A percentile compares a stretch with the other conserved stretches of the same genome.
These are phyloP conservation scores for Eupithecia subfuscata DNA, from an alignment of 2,888 invertebrate species.

Conservation along the genomic window DNA sequence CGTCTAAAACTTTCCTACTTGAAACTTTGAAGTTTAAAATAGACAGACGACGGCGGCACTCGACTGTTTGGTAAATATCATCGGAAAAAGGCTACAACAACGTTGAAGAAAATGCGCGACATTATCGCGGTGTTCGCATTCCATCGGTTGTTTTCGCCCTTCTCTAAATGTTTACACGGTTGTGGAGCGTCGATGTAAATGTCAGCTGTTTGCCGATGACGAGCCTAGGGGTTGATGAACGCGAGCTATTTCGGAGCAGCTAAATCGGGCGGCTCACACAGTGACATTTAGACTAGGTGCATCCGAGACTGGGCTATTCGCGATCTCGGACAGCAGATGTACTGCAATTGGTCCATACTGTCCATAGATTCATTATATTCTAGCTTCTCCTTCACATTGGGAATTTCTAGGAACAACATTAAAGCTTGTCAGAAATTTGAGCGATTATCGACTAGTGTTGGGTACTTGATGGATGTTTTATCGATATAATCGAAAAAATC, in stretches of 20 bases:
- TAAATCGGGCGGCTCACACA: constrained; percentile 80
- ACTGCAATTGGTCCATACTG: constrained; percentile 30
- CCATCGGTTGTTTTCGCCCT: constrained; percentile 48
- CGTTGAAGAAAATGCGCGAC: constrained; percentile 23
- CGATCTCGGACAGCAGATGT: constrained; percentile 34
- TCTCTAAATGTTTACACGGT: constrained; percentile 36
- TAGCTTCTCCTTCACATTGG: neutral
- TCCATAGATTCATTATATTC: constrained; percentile 10
- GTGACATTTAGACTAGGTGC: constrained; percentile 83
- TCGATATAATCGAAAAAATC: constrained; percentile 6
- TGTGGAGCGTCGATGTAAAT: constrained; percentile 67
- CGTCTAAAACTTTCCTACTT: constrained; percentile 19
- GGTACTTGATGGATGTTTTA: neutral
- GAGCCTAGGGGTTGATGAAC: constrained; percentile 82
- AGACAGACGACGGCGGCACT: constrained; percentile 19
- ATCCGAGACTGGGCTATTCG: constrained; percentile 62
- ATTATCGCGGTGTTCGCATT: constrained; percentile 44
- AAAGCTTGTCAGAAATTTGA: constrained; percentile 10
- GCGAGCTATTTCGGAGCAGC: constrained; percentile 81
- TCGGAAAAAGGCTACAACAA: constrained; percentile 29
- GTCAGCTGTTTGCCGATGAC: constrained; percentile 69
- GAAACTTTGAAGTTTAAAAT: constrained; percentile 25
- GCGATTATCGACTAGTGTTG: constrained; percentile 19
- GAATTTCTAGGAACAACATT: constrained; percentile 10
- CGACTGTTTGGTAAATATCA: constrained; percentile 27